Conservation (phyloP, 2,888 invertebrate species). For the Dioctria rufipes region DNA sequence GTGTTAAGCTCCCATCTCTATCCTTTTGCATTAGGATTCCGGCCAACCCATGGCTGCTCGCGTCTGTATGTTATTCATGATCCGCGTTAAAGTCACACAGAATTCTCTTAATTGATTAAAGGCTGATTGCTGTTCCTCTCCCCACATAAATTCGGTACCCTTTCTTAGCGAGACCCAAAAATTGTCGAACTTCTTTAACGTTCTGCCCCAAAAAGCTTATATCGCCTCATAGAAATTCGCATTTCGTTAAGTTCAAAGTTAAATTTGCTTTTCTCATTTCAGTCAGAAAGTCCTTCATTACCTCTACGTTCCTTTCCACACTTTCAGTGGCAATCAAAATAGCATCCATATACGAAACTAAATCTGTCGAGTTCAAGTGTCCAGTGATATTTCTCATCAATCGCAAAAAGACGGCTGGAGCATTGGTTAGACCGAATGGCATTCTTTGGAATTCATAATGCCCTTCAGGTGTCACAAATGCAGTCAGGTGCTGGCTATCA, state of each 20-base stretch:
- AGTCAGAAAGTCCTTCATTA: not conserved
- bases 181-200: slow-evolving; percentile 3
- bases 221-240: not conserved
- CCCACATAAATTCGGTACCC: slow-evolving; percentile 2
- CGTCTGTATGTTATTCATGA: slow-evolving; percentile 53
- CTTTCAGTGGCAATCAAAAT: slow-evolving; percentile 40
- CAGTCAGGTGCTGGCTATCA: too few relatives aligned
- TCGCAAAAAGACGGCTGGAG: too few relatives aligned
- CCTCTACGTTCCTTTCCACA: slow-evolving; percentile 11
- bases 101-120: slow-evolving; percentile 16
- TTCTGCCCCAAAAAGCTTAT: not conserved
- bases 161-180: slow-evolving; percentile 1
- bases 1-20: not conserved
- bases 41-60: slow-evolving; percentile 29
- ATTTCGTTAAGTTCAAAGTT: not conserved
- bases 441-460: too few relatives aligned
- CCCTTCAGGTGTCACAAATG: too few relatives aligned
- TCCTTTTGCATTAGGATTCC: slow-evolving; percentile 38
- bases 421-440: too few relatives aligned
- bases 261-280: not conserved
- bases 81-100: slow-evolving; percentile 6
- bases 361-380: not conserved
- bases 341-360: slow-evolving; percentile 52
- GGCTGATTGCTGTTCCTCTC: slow-evolving; percentile 23
- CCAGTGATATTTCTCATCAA: not conserved